phyloP scores from a whole-genome alignment of 2,888 invertebrate species.

The Hanleya hanleyi region DNA sequence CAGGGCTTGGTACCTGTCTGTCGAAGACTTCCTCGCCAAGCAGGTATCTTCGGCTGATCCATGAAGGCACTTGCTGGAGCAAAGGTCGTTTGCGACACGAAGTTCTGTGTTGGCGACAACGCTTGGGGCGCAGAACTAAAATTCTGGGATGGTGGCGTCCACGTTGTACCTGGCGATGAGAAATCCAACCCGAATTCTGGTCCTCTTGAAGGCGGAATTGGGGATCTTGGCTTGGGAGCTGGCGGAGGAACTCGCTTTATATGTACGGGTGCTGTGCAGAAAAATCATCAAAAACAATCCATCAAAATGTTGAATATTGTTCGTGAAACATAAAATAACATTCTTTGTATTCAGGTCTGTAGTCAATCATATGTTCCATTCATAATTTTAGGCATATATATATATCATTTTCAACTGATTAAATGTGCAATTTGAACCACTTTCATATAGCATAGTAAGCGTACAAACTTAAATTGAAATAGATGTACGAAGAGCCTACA shows the following conservation, averaged over 20 bases:
- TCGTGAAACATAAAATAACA: no score
- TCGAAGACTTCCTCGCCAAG: slow-evolving; percentile 14
- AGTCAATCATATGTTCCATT: no score
- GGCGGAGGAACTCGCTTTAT: neutral
- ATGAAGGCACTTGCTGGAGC: slow-evolving; percentile 2
- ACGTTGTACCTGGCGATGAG: slow-evolving; percentile 1
- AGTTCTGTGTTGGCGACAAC: slow-evolving; percentile 35
- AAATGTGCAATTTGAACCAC: no score
- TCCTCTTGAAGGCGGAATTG: neutral
- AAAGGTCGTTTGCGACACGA: neutral
- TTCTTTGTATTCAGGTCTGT: no score
- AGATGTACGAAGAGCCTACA: no score
- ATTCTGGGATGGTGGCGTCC: slow-evolving; percentile 18
- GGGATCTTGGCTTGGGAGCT: neutral
- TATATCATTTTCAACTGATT: no score
- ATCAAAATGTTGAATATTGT: no score
- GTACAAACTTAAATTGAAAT: no score
- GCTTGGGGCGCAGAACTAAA: slow-evolving; percentile 41
- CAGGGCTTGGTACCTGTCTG: slow-evolving; percentile 1
- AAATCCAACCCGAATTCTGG: neutral
- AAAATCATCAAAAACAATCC: no score
- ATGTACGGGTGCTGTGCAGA: neutral
- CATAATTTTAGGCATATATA: no score
- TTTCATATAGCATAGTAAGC: no score
- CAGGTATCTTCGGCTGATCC: neutral